Evolutionary conservation across 2,888 invertebrate species (phyloP).

Genomic region (Villa cingulata): DNA sequence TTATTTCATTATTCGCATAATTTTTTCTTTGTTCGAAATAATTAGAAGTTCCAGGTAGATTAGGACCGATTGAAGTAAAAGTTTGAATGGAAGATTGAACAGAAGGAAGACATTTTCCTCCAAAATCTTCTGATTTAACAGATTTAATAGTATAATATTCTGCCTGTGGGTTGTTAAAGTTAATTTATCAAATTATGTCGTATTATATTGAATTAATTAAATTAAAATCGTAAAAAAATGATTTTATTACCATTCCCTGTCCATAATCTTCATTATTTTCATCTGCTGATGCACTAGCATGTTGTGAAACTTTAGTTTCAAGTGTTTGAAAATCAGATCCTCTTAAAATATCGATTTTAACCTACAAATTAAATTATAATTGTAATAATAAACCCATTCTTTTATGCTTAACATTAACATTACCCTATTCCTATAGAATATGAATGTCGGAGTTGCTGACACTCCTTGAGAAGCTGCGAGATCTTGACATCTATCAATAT

Average conservation of each 20-base stretch:
- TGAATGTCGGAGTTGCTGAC: slow-evolving; percentile 95
- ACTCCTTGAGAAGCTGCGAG: slow-evolving; percentile 80
- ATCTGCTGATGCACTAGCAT: slow-evolving; percentile 50
- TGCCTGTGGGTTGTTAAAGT: not conserved
- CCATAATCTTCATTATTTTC: slow-evolving; percentile 70
- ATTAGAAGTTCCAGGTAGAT: too few relatives aligned
- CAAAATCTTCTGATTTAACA: too few relatives aligned
- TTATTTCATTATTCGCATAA: too few relatives aligned
- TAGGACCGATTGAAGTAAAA: too few relatives aligned
- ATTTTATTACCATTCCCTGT: slow-evolving; percentile 29
- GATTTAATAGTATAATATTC: too few relatives aligned
- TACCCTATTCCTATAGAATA: slow-evolving; percentile 79
- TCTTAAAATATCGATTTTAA: slow-evolving; percentile 72
- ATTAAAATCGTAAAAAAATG: not conserved
- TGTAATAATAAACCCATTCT: not conserved
- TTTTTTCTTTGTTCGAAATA: too few relatives aligned
- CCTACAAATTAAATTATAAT: slow-evolving; percentile 35
- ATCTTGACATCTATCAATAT: slow-evolving; percentile 81
- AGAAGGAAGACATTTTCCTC: too few relatives aligned
- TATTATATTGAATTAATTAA: not conserved
- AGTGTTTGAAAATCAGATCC: slow-evolving; percentile 74
- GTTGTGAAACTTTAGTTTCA: slow-evolving; percentile 81
- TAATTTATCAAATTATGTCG: not conserved
- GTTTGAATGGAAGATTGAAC: too few relatives aligned
- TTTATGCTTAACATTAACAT: slow-evolving; percentile 6